Evolutionary conservation across 2,888 invertebrate genomes (phyloP).

Genomic region (Conomelus anceps): DNA sequence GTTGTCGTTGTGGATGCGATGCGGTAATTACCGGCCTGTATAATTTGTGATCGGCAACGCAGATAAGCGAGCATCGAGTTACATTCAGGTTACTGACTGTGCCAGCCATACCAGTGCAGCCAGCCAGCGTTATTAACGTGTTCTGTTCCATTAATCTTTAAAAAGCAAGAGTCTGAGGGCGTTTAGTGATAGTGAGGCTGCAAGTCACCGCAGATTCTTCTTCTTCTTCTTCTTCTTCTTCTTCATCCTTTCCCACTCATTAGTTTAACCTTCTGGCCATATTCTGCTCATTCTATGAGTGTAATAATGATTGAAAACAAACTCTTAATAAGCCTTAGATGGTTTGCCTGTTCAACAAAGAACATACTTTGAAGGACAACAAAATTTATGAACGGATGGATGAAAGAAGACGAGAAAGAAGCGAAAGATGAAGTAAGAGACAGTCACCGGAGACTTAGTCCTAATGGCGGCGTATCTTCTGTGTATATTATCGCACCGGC

Average conservation of each 20-base stretch:
- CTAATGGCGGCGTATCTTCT: no score
- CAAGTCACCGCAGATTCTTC: background rate
- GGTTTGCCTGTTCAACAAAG: no score
- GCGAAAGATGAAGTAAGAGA: no score
- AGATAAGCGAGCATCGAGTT: background rate
- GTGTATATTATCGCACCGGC: no score
- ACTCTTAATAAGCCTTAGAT: no score
- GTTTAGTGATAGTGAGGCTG: background rate
- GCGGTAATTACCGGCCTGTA: background rate
- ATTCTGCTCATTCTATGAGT: background rate
- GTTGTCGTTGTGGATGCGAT: background rate
- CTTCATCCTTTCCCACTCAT: background rate
- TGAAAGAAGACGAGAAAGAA: no score
- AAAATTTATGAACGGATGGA: no score
- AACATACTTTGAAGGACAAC: no score
- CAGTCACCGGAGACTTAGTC: no score
- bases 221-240: background rate
- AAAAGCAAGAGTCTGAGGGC: background rate
- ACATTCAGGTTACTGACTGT: background rate
- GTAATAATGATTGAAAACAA: no score
- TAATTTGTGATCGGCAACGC: background rate
- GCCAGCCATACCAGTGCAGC: no score
- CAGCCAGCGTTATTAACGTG: background rate
- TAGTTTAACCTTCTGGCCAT: background rate
- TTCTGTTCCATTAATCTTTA: background rate